Base-by-base conservation (phyloP, 2,113 vertebrate species). In the Rousettus leschenaultii region DNA sequence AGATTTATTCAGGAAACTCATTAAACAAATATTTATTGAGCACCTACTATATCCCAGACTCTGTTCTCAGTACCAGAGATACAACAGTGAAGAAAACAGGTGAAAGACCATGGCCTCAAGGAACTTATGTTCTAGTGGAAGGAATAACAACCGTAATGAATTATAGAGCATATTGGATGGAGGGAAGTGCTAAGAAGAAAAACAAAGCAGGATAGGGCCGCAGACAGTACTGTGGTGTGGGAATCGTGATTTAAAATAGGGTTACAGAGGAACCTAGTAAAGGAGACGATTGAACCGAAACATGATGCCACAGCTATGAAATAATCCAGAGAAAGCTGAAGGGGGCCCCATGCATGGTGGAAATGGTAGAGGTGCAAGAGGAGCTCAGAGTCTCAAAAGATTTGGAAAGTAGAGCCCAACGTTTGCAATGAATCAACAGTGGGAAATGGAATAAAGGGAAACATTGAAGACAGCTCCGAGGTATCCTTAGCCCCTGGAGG, bases 341-440 rank as follows among this genome's bases (percentile, higher is more conserved):
- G 6, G 21, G 55, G 12, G 11, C 0, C 16, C 51, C 6, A 3
- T 0, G 3, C 1, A 7, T 0, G 8, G 33, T 3, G 7, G 66
- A 45, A 68, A 51, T 19, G 2, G 6, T 1, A 1, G 22, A 16
- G 1, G 9, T 7, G 0, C 21, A 38, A 22, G 26, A 40, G n/a
- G 14, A 30, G 7, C 13, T 78, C 12, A 5, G 22, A 22, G 45
- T 59, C 38, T n/a, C 48, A 15, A 15, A 18, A 55, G 2, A 10
- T 4, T n/a, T 26, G 33, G 22, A 33, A 43, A 75, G 28, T 3
- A 7, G 9, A 77, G 18, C 9, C 61, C 33, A 0, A 6, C 8
- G 15, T 6, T 22, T 4, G 22, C 2, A 0, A 4, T 28, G 75
- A 12, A 5, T 21, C 63, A 2, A 26, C 35, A 45, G 40, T 16